Conservation (phyloP, 2,888 invertebrate genomes). For the Pristionchus arcanus region DNA sequence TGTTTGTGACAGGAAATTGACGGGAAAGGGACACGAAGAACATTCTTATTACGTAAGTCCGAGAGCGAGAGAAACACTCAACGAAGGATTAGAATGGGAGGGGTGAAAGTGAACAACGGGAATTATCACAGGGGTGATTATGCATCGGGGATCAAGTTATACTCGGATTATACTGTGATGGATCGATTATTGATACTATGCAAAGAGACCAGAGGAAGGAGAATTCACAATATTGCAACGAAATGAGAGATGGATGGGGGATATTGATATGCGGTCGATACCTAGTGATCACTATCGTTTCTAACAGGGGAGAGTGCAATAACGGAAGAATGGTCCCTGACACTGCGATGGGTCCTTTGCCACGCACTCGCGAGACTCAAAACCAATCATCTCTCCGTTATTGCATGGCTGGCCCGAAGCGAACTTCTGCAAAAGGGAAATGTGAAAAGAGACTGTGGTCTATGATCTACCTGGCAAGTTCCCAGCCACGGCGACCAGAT, state of each 20-base stretch:
- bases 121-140: background rate
- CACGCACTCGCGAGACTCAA: conserved; percentile 78
- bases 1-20: conserved; percentile 49
- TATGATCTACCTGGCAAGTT: conserved; percentile 69
- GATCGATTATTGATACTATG: conserved; percentile 11
- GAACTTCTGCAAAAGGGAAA: conserved; percentile 72
- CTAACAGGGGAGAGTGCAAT: conserved; percentile 73
- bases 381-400: conserved; percentile 77
- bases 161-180: conserved; percentile 43
- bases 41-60: conserved; percentile 46
- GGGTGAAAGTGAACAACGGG: background rate
- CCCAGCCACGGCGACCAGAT: conserved; percentile 77
- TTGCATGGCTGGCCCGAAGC: conserved; percentile 78
- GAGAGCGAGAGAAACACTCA: background rate
- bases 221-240: conserved; percentile 22
- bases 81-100: background rate
- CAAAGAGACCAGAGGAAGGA: conserved; percentile 43
- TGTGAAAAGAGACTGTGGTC: background rate
- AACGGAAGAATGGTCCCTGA: conserved; percentile 79
- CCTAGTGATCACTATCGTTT: background rate
- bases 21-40: conserved; percentile 19
- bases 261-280: conserved; percentile 3
- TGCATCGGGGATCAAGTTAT: background rate
- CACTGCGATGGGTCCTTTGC: conserved; percentile 77
- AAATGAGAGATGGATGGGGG: conserved; percentile 32